A percentile compares a stretch with the other conserved stretches of the same genome.
phyloP scores from a whole-genome alignment of 2,888 invertebrate genomes.

The Venustoraphidia nigricollis region DNA sequence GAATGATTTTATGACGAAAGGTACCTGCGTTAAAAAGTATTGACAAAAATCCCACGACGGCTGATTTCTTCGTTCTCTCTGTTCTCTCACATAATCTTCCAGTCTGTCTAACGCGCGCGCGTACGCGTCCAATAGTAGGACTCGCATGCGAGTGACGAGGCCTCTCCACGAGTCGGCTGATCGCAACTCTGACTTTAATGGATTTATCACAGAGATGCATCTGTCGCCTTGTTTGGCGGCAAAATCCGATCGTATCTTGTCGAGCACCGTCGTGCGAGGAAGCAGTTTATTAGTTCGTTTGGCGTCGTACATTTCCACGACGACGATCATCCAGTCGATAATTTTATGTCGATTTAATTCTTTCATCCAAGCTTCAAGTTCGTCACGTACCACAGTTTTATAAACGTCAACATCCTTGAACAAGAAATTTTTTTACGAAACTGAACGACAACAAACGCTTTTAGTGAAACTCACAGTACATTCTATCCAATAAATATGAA shows the following conservation, averaged over 20 bases:
- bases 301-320: conserved; percentile 84
- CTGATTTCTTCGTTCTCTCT: conserved; percentile 80
- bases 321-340: conserved; percentile 84
- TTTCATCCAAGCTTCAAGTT: conserved; percentile 78
- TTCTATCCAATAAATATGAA: conserved; percentile 92
- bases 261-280: conserved; percentile 82
- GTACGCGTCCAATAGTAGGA: conserved; percentile 72
- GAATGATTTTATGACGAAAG: background rate
- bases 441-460: background rate
- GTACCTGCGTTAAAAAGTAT: conserved; percentile 82
- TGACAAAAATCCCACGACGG: conserved; percentile 87
- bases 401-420: conserved; percentile 82
- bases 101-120: conserved; percentile 72
- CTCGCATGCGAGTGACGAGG: conserved; percentile 66
- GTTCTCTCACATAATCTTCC: conserved; percentile 79
- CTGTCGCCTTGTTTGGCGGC: conserved; percentile 75
- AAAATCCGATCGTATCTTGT: conserved; percentile 90
- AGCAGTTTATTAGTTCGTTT: conserved; percentile 83
- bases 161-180: conserved; percentile 84
- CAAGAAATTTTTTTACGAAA: conserved; percentile 6
- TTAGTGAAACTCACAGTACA: conserved; percentile 55
- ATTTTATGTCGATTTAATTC: conserved; percentile 58
- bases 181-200: conserved; percentile 74
- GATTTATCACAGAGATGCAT: conserved; percentile 82
- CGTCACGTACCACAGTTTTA: conserved; percentile 73